Evolutionary conservation across 2,888 invertebrate species (phyloP).

Genomic region (Brachyptera putata): DNA sequence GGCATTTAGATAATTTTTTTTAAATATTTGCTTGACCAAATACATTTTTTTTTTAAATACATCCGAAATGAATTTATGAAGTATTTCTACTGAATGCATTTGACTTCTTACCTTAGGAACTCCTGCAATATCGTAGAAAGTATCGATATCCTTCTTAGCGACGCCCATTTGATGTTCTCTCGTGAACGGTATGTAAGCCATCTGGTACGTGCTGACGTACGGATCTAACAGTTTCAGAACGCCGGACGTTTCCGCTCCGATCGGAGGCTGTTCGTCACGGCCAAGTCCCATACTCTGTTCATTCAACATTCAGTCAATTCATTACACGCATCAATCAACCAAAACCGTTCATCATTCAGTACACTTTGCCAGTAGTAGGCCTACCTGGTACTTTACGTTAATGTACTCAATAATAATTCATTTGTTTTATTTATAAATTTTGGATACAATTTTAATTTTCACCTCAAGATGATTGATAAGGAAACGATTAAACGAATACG

Average conservation of each 20-base stretch:
- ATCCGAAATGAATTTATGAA: no score
- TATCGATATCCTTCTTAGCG: slow-evolving; percentile 43
- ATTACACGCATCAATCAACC: no score
- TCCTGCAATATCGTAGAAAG: slow-evolving; percentile 42
- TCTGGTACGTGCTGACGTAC: slow-evolving; percentile 43
- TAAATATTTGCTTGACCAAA: no score
- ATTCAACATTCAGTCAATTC: neutral
- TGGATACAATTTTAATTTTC: no score
- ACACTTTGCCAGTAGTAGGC: neutral
- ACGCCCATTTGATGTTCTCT: slow-evolving; percentile 39
- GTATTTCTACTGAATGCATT: no score
- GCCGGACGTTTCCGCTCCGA: slow-evolving; percentile 42
- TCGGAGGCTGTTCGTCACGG: slow-evolving; percentile 43
- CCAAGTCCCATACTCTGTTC: neutral
- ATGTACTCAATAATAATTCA: no score
- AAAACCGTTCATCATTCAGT: no score
- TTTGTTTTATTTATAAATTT: no score
- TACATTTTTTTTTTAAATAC: no score
- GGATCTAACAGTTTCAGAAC: slow-evolving; percentile 44
- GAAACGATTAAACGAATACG: no score
- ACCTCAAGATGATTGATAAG: no score
- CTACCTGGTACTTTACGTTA: neutral
- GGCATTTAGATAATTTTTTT: no score
- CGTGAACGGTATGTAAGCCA: slow-evolving; percentile 41
- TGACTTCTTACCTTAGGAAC: slow-evolving; percentile 39